Base-by-base conservation (phyloP, 2,797 vertebrate genomes). In the Strix occidentalis region DNA sequence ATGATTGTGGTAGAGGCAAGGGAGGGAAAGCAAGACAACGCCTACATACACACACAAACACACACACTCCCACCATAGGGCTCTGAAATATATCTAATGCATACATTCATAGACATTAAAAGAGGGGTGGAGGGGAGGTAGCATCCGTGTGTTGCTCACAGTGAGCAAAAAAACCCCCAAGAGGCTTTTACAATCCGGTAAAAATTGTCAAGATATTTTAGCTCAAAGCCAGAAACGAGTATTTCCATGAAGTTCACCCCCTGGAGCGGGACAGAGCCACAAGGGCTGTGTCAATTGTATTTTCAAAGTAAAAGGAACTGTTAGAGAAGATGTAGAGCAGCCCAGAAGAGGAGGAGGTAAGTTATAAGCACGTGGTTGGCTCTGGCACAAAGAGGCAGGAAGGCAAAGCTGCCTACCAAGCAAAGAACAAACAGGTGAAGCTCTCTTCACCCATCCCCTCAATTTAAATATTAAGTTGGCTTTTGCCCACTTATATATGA, bases 301-400 rank as follows among this genome's bases (percentile, higher is more conserved):
- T 51, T 24, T 45, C n/a, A 11, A 77, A 45, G 85, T 11, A 21
- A 56, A 61, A 25, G 57, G 35, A 71, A n/a, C 4, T 37, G 39
- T 5, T 24, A 48, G 15, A n/a, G 6, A 16, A 19, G 17, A 21
- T 1, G 8, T 10, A 54, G 68, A 63, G 28, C 53, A 41, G 63
- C 57, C 35, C 21, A 26, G 35, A 50, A 23, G 46, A 72, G 39
- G 31, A 86, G 60, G 35, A 85, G 45, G 33, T 11, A 19, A 51
- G 54, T 17, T 6, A 13, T 4, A 69, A 69, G 48, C n/a, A 26
- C 0, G 0, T 5, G 31, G 28, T 28, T 23, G 61, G 43, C 13
- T 14, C 63, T 16, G 61, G 61, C 21, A 57, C 23, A 20, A 66
- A 25, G 5, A 31, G 20, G 20, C 2, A 37, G 50, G 56, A 81